Conservation (phyloP, 2,797 vertebrate species). For the Centroberyx gerrardi region DNA sequence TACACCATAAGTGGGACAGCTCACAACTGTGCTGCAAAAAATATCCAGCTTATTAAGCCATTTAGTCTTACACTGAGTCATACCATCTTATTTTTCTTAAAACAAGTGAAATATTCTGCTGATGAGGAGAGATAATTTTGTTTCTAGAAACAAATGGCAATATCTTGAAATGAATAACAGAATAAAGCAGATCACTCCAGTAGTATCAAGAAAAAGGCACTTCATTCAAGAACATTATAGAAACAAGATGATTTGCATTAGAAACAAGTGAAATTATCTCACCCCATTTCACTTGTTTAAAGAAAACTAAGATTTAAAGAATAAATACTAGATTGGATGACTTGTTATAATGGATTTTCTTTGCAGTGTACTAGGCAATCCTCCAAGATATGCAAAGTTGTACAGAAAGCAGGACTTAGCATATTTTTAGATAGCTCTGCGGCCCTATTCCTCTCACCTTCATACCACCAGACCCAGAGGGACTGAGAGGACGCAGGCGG, state of each 20-base stretch:
- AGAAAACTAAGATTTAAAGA: not conserved
- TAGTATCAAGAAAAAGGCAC: not conserved
- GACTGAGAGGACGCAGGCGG: not conserved
- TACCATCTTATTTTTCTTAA: too few species aligned
- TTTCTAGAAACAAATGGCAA: too few species aligned
- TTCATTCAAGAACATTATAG: too few species aligned
- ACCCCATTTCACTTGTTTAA: too few species aligned
- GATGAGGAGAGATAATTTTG: not conserved
- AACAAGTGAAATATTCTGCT: not conserved
- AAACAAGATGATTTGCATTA: too few species aligned
- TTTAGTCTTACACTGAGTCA: slow-evolving; percentile 13
- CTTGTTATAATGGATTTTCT: too few species aligned
- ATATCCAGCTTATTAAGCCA: slow-evolving; percentile 23
- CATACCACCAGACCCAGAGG: not conserved
- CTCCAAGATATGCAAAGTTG: not conserved
- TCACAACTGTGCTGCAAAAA: slow-evolving; percentile 6
- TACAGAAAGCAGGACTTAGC: not conserved
- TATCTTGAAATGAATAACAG: not conserved
- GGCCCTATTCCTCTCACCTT: not conserved
- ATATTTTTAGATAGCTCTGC: not conserved
- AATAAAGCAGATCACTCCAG: not conserved
- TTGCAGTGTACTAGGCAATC: not conserved
- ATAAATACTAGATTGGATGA: not conserved
- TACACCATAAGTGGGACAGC: not conserved
- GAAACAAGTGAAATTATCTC: too few species aligned